Evolutionary conservation across 2,888 invertebrate genomes (phyloP).

Genomic region (Torymus tubicola): DNA sequence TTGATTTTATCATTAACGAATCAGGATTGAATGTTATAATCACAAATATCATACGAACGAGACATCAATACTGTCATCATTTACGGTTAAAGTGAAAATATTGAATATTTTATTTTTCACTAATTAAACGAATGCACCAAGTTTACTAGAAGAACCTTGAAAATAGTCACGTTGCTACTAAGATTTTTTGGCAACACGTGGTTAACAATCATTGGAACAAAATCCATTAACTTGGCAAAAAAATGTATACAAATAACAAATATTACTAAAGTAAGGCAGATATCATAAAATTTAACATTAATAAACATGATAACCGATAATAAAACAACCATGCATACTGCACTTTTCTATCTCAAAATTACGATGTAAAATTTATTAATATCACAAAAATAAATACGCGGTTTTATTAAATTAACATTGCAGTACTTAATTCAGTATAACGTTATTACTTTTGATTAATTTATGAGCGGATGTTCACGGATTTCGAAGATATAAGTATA

Average conservation of each 20-base stretch:
- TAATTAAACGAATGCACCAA: neutral
- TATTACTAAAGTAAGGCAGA: too few relatives aligned
- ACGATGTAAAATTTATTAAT: neutral
- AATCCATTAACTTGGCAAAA: too few relatives aligned
- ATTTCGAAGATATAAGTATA: neutral
- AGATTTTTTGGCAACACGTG: too few relatives aligned
- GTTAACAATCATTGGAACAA: too few relatives aligned
- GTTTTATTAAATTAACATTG: neutral
- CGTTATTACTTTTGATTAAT: neutral
- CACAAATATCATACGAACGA: slow-evolving; percentile 71
- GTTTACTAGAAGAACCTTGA: neutral
- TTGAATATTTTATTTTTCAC: neutral
- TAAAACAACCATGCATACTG: neutral
- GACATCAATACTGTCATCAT: slow-evolving; percentile 69
- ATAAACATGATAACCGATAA: neutral
- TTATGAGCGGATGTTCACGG: slow-evolving; percentile 16
- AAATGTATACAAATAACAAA: too few relatives aligned
- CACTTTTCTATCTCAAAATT: neutral
- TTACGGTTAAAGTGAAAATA: neutral
- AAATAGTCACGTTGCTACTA: too few relatives aligned
- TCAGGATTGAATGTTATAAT: slow-evolving; percentile 50
- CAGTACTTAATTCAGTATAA: neutral
- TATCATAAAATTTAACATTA: too few relatives aligned
- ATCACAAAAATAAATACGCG: slow-evolving; percentile 10
- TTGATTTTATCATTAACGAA: neutral